Evolutionary conservation across 1,140 invertebrate genomes (phyloP), one percentile per base, ranked within the genome.

Genomic region (Apis dorsata): DNA sequence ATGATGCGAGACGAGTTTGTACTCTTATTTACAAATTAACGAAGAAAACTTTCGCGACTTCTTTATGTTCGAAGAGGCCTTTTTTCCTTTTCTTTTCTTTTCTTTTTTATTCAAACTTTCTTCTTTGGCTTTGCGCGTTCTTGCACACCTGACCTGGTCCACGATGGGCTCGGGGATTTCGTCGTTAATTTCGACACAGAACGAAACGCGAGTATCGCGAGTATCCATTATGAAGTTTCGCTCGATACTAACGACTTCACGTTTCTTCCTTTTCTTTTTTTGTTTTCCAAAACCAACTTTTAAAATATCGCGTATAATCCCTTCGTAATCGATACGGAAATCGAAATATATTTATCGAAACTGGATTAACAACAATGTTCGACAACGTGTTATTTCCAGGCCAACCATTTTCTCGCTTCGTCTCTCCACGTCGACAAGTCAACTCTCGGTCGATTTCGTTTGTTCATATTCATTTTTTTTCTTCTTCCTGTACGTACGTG

Each of bases 401-500:
- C 19, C 65, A 2, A 34, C 66, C 19, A 15, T 51, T 70, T 15
- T 9, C n/a, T 53, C 69, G 69, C 34, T 7, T 44, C 34, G 34
- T 44, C 34, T 44, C 4, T 7, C n/a, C 12, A 5, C 34, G 69
- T 57, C 19, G 65, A 34, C 24, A 19, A 11, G 49, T 17, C 21
- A 9, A 13, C 65, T 7, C 17, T 44, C 1, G 44, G 5, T 15
- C 15, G 15, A 49, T 11, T 78, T 49, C 55, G 62, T 8, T 75
- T 59, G 71, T 81, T 44, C 34, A 81, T 81, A 81, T 81, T 81
- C 72, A 81, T 75, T 81, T 81, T 81, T 81, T 44, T 44, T 0
- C 5, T 7, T 44, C 2, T 44, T 0, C 5, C 34, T 24, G 55
- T 24, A 53, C n/a, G n/a, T 8, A 34, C 34, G 34, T 13, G 70